A percentile compares a stretch with the other conserved stretches of the same genome.
Conservation (phyloP, 2,113 vertebrate species). For the Microtus oregoni region DNA sequence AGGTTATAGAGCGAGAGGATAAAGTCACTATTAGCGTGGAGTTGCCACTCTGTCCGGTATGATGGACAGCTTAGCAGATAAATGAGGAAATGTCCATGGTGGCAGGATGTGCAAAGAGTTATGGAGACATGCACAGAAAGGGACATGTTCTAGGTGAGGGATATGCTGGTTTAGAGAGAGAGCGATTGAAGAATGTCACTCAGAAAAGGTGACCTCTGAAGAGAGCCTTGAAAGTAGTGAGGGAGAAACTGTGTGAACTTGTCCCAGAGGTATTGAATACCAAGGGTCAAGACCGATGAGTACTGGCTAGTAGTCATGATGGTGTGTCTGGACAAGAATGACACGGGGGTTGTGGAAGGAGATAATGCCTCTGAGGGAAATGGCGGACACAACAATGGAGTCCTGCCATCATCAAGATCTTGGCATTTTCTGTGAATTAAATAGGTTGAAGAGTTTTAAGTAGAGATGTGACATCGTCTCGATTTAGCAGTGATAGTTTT, state of each 20-base stretch:
- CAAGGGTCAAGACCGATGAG: background rate
- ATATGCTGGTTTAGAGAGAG: background rate
- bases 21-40: background rate
- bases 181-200: background rate
- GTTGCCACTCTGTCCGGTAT: background rate
- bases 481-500: background rate
- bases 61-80: background rate
- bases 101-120: background rate
- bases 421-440: background rate
- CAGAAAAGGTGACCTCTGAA: background rate
- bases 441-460: background rate
- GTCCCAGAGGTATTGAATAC: background rate
- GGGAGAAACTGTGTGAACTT: background rate
- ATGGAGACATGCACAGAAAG: background rate
- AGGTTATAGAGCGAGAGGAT: background rate
- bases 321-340: background rate
- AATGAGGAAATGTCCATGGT: background rate
- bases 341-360: background rate
- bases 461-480: background rate
- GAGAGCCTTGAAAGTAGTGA: background rate
- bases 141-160: background rate
- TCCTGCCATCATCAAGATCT: background rate
- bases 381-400: background rate
- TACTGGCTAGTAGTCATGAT: background rate
- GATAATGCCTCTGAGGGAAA: background rate